Percentiles rank a stretch among this genome's conserved stretches.
phyloP scores from a whole-genome alignment of 2,797 vertebrate genomes.

The Hippopotamyrus pictus region DNA sequence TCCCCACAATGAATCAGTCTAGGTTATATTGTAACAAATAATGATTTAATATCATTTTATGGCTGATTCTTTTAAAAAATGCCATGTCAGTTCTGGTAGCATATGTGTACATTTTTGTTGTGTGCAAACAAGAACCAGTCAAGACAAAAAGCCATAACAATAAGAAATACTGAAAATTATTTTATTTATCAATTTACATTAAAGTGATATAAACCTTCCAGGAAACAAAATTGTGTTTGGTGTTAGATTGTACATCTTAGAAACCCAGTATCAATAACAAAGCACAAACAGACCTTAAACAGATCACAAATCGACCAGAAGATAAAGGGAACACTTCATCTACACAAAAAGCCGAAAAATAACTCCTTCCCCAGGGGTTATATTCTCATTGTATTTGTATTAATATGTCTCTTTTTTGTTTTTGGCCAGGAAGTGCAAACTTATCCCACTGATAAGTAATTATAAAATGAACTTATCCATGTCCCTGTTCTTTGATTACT shows the following conservation, averaged over 20 bases:
- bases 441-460: conserved; percentile 45
- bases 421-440: conserved; percentile 78
- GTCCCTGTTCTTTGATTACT: conserved; percentile 13
- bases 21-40: not conserved
- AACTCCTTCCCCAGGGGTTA: conserved; percentile 40
- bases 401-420: conserved; percentile 61
- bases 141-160: conserved; percentile 43
- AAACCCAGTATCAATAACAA: conserved; percentile 89
- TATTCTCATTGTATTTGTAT: conserved; percentile 53
- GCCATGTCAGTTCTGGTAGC: not conserved
- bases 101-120: not conserved
- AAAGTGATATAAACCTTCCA: conserved; percentile 86
- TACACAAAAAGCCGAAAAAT: conserved; percentile 93
- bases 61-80: not conserved
- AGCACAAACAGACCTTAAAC: conserved; percentile 70
- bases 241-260: conserved; percentile 95
- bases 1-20: not conserved
- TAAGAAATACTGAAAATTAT: conserved; percentile 87
- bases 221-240: conserved; percentile 72
- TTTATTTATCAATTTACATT: conserved; percentile 91
- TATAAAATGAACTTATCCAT: conserved; percentile 19
- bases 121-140: conserved; percentile 26
- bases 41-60: not conserved
- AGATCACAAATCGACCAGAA: conserved; percentile 67
- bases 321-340: conserved; percentile 93